Evolutionary conservation across 2,888 invertebrate genomes (phyloP).

Genomic region (Dryococelus australis): DNA sequence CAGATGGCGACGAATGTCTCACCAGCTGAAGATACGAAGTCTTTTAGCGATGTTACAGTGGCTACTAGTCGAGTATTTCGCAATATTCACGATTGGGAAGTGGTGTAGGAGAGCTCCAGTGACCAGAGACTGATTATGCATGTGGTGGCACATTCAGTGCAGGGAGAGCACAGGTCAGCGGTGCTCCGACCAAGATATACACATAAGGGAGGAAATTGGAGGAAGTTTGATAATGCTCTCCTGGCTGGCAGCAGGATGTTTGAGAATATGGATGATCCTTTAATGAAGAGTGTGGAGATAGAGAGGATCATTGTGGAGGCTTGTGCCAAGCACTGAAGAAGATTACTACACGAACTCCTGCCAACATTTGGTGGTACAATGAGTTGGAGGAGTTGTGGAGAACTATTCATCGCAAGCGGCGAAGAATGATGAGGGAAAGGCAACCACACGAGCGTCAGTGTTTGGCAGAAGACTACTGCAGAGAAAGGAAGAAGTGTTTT

Average conservation of each 20-base stretch:
- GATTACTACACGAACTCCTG: not conserved
- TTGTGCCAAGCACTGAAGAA: not conserved
- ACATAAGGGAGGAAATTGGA: not conserved
- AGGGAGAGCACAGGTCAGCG: not conserved
- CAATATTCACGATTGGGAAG: too few relatives aligned
- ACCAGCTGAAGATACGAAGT: too few relatives aligned
- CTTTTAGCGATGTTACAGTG: too few relatives aligned
- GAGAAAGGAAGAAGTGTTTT: too few relatives aligned
- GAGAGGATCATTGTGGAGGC: not conserved
- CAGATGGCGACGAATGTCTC: too few relatives aligned
- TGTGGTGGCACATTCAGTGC: not conserved
- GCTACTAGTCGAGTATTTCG: too few relatives aligned
- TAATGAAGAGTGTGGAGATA: not conserved
- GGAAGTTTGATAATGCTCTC: too few relatives aligned
- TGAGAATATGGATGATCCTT: not conserved
- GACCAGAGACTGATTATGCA: not conserved
- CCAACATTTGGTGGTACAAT: not conserved
- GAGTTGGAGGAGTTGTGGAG: not conserved
- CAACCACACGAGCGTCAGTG: too few relatives aligned
- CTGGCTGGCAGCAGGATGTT: not conserved
- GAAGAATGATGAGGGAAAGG: too few relatives aligned
- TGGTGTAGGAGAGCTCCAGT: not conserved
- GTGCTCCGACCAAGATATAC: not conserved
- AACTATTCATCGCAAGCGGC: not conserved
- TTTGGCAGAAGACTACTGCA: too few relatives aligned